Conservation (phyloP, 2,113 vertebrate genomes). For the Polyodon spathula region DNA sequence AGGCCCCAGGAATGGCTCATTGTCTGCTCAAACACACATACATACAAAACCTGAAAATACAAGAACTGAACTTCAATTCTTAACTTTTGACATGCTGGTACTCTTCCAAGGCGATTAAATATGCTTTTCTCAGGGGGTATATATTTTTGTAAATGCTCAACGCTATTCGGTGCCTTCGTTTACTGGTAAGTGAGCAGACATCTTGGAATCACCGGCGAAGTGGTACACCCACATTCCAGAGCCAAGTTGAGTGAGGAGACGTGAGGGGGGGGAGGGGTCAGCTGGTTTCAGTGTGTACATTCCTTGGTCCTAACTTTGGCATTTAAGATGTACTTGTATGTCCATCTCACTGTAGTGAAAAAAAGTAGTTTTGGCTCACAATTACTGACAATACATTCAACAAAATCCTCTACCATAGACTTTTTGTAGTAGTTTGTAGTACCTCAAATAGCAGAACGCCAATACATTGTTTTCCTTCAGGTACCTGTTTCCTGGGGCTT, state of each 20-base stretch:
- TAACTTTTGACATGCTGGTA: background rate
- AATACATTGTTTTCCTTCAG: no score
- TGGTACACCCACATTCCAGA: background rate
- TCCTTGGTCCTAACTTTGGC: no score
- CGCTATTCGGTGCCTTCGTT: background rate
- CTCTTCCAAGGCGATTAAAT: background rate
- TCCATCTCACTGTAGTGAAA: no score
- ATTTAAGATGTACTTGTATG: no score
- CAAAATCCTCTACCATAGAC: no score
- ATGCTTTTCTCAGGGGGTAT: background rate
- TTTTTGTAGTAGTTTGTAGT: no score
- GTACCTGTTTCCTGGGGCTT: no score
- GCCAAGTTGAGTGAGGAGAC: background rate
- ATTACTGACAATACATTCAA: no score
- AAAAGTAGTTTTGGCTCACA: no score
- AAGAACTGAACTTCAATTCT: background rate
- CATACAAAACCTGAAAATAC: slow-evolving; percentile 1
- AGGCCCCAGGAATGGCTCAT: slow-evolving; percentile 3
- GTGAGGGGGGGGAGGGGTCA: background rate
- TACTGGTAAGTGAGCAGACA: background rate
- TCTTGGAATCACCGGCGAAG: background rate
- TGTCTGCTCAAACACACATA: slow-evolving; percentile 11
- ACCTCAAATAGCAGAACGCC: no score
- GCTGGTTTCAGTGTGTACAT: no score
- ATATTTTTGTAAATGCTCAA: background rate